Evolutionary conservation across 2,888 invertebrate species (phyloP).

Genomic region (Pseudeuparius sepicola): DNA sequence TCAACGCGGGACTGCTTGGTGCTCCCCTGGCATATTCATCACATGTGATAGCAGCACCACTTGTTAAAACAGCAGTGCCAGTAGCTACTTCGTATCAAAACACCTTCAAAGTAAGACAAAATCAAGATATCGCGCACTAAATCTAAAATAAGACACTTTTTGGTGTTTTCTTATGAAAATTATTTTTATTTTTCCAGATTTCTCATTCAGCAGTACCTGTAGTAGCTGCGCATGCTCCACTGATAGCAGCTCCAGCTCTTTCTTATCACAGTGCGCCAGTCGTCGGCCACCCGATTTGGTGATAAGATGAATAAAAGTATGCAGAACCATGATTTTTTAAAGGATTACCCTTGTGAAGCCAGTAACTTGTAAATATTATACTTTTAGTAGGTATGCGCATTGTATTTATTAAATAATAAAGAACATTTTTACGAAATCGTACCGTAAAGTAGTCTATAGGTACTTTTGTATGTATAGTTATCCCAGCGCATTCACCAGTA

Average conservation of each 20-base stretch:
- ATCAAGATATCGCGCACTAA: not conserved
- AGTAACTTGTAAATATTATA: no score
- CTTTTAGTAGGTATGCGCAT: no score
- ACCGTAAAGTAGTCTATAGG: no score
- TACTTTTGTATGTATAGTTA: no score
- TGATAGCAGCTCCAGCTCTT: slow-evolving; percentile 16
- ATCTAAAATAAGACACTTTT: slow-evolving; percentile 1
- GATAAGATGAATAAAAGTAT: no score
- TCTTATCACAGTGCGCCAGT: no score
- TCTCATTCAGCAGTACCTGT: slow-evolving; percentile 16
- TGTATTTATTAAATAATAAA: no score
- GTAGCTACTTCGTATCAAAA: slow-evolving; percentile 20
- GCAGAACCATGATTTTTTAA: no score
- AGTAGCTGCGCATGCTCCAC: slow-evolving; percentile 18
- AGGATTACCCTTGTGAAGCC: no score
- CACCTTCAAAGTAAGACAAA: slow-evolving; percentile 14
- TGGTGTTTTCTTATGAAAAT: slow-evolving; percentile 3
- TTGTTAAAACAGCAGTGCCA: slow-evolving; percentile 17
- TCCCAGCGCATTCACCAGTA: no score
- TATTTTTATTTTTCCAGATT: slow-evolving; percentile 16
- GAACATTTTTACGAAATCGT: no score
- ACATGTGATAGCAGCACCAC: slow-evolving; percentile 14
- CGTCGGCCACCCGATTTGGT: no score
- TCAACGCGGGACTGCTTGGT: slow-evolving; percentile 14
- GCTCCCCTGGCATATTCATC: slow-evolving; percentile 15